These are phyloP conservation scores for Macquaria ambigua DNA, from an alignment of 2,113 vertebrate species.

Conservation along the genomic window DNA sequence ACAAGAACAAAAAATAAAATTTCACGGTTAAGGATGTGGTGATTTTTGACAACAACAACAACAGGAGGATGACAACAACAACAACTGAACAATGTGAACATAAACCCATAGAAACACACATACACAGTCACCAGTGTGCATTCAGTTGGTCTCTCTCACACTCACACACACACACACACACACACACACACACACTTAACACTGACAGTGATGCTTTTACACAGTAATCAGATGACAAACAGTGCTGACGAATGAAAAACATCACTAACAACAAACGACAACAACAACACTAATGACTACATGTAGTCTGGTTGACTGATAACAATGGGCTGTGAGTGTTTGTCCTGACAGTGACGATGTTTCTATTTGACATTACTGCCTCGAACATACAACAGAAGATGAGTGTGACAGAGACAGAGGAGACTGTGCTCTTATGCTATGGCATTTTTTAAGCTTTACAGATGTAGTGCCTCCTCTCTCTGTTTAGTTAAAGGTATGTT, in stretches of 20 bases:
- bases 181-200: background rate
- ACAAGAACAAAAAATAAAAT: slow-evolving; percentile 75
- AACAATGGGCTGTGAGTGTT: background rate
- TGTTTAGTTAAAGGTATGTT: background rate
- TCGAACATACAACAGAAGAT: background rate
- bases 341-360: background rate
- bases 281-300: slow-evolving; percentile 15
- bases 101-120: slow-evolving; percentile 31
- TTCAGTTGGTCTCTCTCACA: background rate
- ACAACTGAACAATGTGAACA: slow-evolving; percentile 56
- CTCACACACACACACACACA: background rate
- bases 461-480: background rate
- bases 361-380: background rate
- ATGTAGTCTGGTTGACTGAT: background rate
- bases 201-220: background rate
- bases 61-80: slow-evolving; percentile 69
- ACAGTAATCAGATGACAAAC: background rate
- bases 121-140: background rate
- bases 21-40: slow-evolving; percentile 80
- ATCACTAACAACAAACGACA: background rate
- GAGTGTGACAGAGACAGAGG: background rate
- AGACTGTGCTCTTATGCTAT: background rate
- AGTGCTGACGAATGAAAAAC: slow-evolving; percentile 15
- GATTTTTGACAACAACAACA: slow-evolving; percentile 70
- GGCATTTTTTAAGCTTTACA: background rate